Evolutionary conservation across 2,888 invertebrate species (phyloP), one percentile per base, ranked within the genome.

Genomic region (Philhelius pedissequus): DNA sequence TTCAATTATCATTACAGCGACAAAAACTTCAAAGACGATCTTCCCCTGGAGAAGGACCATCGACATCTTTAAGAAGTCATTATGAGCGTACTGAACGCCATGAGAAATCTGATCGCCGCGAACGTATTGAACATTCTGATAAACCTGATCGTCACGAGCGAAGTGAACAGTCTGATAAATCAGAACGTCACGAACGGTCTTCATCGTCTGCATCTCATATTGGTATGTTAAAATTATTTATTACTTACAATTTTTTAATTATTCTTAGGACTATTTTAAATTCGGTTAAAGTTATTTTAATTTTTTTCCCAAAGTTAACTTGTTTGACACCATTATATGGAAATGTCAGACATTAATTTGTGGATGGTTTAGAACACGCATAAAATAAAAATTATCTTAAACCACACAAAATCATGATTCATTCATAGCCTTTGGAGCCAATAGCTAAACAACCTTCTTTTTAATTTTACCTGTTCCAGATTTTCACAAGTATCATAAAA

Each of bases 31-130:
- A 69, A 54, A 69, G 52, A 38, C 9, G 56, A 30, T 22, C 43
- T 27, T 80, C 80, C 15, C 69, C 80, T 18, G 30, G 30, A 13
- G 79, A 69, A 7, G 75, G 35, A 4, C 62, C 80, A 56, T 75
- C 80, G 1, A 77, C 81, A 43, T 81, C 64, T 4, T 30, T 32
- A 30, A 50, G 40, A 22, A 48, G 64, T 13, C 45, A 64, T 25
- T 22, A 48, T 32, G 70, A 35, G 1, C 62, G 45, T 18, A 64
- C 2, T 64, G 71, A 45, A 8, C 48, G 45, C n/a, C 32, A 20
- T n/a, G 64, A 64, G 6, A 40, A 38, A 43, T 70, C 56, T 27
- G 40, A 60, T 18, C 40, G 27, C 4, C 27, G n/a, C 11, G 62
- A 62, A 27, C 40, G 43, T 32, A 8, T 11, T 20, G 56, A 56